Base-by-base conservation (phyloP, 2,888 invertebrate genomes). In the Pediacus dermestoides region DNA sequence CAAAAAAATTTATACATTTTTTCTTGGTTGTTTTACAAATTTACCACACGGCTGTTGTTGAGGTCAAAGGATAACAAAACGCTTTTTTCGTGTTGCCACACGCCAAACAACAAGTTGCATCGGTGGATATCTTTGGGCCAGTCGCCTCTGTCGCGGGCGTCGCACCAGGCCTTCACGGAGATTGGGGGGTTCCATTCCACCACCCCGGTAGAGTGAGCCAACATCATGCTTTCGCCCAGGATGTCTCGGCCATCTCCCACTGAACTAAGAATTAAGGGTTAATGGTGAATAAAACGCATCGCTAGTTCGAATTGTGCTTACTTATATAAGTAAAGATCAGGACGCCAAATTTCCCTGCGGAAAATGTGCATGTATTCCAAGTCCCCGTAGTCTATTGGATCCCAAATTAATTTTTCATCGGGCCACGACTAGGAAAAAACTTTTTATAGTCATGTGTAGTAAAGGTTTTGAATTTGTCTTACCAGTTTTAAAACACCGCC, bases 381-480 rank as follows among this genome's bases (percentile, higher is more conserved):
- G 4, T 72, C 72, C n/a, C 73, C 75, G 58, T 73, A 82, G 23
- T 76, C 73, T 9, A 57, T 60, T 0, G 78, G 75, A 46, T 75
- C 66, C 84, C 84, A 85, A 0, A 68, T 63, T 52, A 82, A 63
- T 42, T 75, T 77, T 8, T 73, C 66, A 50, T 84, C 84, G 0
- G 58, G 66, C 85, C 85, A 85, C 44, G 64, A 68, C 82, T 82
- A 58, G n/a, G n/a, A 28, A 28, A 13, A 7, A 7, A 18, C n/a
- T 18, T 18, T 18, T n/a, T 6, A 13, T 28, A 10, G 14, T 3
- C 11, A 4, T 28, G 14, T 13, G 11, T 28, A 13, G 11, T 28
- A 26, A 26, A 25, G 28, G 28, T 25, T 16, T 30, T 15, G 13
- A 34, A 37, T 21, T 18, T 30, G n/a, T 49, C 58, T 67, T 63